A percentile compares a stretch with the other conserved stretches of the same genome.
Evolutionary conservation across 2,113 vertebrate genomes (phyloP).

Genomic region (Bos taurus): ARS-UCD2.0 NC_037350.1:10159501-10160000

Average conservation of each 20-base stretch:
- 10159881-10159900: neutral
- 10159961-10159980: neutral
- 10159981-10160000: neutral
- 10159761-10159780: neutral
- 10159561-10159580: neutral
- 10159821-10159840: neutral
- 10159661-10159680: neutral
- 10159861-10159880: neutral
- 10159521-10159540: neutral
- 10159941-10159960: neutral
- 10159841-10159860: neutral
- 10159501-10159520: neutral
- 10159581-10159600: neutral
- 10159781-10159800: neutral
- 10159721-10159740: neutral
- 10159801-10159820: neutral
- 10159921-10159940: neutral
- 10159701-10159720: neutral
- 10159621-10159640: neutral
- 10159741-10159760: neutral
- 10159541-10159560: neutral
- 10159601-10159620: neutral
- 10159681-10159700: neutral
- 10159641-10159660: fast-evolving
- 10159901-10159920: neutral